phyloP scores from a whole-genome alignment of 2,113 vertebrate genomes.

The Fregata magnificens region DNA sequence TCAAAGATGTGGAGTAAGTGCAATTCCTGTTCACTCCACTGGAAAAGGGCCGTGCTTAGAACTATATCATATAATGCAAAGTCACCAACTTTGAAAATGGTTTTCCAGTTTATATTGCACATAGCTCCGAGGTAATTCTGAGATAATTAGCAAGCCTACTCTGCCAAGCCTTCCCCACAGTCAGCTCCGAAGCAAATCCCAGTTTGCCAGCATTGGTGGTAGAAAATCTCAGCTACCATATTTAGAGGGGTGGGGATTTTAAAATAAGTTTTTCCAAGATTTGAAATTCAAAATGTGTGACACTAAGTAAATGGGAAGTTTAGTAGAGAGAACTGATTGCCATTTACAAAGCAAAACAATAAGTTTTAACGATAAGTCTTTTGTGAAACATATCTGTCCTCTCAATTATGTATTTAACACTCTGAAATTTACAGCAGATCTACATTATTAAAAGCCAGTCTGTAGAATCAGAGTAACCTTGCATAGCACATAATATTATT shows the following conservation, averaged over 20 bases:
- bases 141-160: neutral
- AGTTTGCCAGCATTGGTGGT: neutral
- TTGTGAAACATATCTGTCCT: neutral
- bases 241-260: neutral
- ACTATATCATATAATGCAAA: neutral
- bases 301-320: neutral
- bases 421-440: neutral
- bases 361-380: neutral
- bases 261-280: neutral
- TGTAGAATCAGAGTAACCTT: neutral
- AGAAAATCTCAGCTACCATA: neutral
- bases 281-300: neutral
- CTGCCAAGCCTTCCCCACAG: neutral
- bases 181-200: neutral
- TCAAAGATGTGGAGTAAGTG: neutral
- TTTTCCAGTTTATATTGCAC: neutral
- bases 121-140: neutral
- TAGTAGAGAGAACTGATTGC: neutral
- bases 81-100: neutral
- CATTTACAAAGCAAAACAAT: neutral
- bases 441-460: neutral
- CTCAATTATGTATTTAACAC: neutral
- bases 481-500: neutral
- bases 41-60: neutral
- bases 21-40: neutral